Evolutionary conservation across 2,888 invertebrate species (phyloP), one percentile per base, ranked within the genome.

Genomic region (Pseudoips prasinana): DNA sequence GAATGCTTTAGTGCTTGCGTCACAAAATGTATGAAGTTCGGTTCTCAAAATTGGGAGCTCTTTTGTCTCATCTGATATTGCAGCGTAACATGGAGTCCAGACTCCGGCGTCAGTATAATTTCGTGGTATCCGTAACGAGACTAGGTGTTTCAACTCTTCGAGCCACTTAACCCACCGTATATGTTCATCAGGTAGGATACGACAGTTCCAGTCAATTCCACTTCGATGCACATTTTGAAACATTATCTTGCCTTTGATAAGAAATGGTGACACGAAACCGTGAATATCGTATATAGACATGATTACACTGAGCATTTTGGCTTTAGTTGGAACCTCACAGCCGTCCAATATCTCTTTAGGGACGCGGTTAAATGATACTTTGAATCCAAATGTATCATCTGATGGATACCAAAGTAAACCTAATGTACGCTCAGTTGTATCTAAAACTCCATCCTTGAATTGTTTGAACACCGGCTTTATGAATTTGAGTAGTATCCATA

Each of bases 221-320:
- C 7, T 10, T 8, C 23, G 26, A 37, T 41, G 44, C 1, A 39
- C 27, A 5, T 48, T 29, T 32, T 48, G 51, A 2, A 57, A 23
- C n/a, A 57, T 33, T 2, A 54, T 48, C 28, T 33, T 39, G 7
- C 43, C 48, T 24, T 44, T 29, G n/a, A 54, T 44, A 1, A 45
- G 41, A 22, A 53, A 47, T 2, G 52, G 53, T 7, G 49, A 10
- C 3, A 53, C 11, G 25, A 48, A 41, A 1, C 52, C 52, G 8
- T 37, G 35, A 0, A 44, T 25, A 18, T 50, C 50, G 19, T 39
- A 54, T 14, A 48, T 32, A 0, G 44, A 47, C 49, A 56, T 56
- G 20, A 51, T 17, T n/a, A 53, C 6, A 18, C 18, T 18, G 4
- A 18, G 18, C 18, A 18, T 18, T 6, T 18, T 18, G 6, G 18